These are phyloP conservation scores for Dromius quadrimaculatus DNA, from an alignment of 2,888 invertebrate genomes.

Conservation along the genomic window DNA sequence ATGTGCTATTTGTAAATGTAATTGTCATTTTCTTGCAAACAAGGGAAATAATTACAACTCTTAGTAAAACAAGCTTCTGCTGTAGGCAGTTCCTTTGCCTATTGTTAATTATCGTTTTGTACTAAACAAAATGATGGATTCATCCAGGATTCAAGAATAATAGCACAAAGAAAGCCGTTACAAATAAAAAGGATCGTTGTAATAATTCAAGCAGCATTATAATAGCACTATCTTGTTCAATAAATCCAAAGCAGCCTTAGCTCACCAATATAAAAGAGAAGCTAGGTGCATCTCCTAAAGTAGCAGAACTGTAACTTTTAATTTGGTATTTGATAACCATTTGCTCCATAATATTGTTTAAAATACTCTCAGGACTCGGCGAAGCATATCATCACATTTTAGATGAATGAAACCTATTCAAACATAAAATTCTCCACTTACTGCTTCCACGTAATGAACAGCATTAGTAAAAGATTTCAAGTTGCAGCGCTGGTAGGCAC, in stretches of 20 bases:
- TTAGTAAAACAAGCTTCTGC: background rate
- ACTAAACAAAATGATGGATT: background rate
- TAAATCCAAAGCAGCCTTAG: background rate
- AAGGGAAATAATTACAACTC: background rate
- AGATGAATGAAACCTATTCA: background rate
- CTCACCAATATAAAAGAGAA: background rate
- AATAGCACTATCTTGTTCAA: conserved; percentile 25
- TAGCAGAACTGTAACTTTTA: too few species aligned
- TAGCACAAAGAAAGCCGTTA: too few species aligned
- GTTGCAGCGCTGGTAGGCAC: background rate
- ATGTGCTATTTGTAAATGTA: too few species aligned
- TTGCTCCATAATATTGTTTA: too few species aligned
- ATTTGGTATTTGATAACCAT: too few species aligned
- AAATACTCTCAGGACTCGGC: background rate
- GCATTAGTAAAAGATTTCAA: conserved; percentile 4
- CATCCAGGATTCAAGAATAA: background rate
- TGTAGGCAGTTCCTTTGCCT: background rate
- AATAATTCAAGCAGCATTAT: conserved; percentile 15
- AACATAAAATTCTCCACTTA: conserved; percentile 10
- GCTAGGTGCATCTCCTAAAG: too few species aligned
- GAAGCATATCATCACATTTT: background rate
- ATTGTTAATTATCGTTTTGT: conserved; percentile 3
- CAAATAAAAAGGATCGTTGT: too few species aligned
- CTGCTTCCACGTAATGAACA: background rate
- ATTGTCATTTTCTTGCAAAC: too few species aligned